phyloP scores from a whole-genome alignment of 2,113 vertebrate genomes.

The Amia ocellicauda region DNA sequence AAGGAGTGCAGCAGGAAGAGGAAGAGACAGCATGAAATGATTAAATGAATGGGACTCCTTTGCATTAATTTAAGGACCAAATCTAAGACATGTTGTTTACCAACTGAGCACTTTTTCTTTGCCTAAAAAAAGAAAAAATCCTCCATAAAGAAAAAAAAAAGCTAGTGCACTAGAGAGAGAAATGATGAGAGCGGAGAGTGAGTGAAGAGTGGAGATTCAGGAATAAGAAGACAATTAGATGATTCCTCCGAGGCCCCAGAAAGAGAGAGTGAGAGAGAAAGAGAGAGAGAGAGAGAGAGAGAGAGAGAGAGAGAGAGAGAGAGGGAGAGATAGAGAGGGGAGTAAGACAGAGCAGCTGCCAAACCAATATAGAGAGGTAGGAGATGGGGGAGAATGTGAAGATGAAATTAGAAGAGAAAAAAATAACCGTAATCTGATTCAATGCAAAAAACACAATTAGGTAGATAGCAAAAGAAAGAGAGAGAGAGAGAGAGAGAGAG shows the following conservation, averaged over 20 bases:
- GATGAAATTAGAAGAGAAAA: conserved; percentile 2
- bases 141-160: background rate
- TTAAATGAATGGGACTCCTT: too few relatives aligned
- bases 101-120: too few relatives aligned
- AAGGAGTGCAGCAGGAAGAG: too few relatives aligned
- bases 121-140: background rate
- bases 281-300: background rate
- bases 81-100: too few relatives aligned
- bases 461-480: background rate
- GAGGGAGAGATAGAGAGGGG: background rate
- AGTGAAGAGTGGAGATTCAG: background rate
- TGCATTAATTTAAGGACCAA: too few relatives aligned
- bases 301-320: background rate
- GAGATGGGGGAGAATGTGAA: background rate
- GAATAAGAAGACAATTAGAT: background rate
- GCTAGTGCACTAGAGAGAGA: background rate
- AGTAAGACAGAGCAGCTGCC: background rate
- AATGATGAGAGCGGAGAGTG: background rate
- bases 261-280: background rate
- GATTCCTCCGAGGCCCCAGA: background rate
- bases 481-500: too few relatives aligned
- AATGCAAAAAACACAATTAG: background rate
- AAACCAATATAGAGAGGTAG: conserved; percentile 2
- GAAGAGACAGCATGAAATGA: too few relatives aligned
- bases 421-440: conserved; percentile 9